Evolutionary conservation across 2,797 vertebrate genomes (phyloP).

Genomic region (Acipenser ruthenus): DNA sequence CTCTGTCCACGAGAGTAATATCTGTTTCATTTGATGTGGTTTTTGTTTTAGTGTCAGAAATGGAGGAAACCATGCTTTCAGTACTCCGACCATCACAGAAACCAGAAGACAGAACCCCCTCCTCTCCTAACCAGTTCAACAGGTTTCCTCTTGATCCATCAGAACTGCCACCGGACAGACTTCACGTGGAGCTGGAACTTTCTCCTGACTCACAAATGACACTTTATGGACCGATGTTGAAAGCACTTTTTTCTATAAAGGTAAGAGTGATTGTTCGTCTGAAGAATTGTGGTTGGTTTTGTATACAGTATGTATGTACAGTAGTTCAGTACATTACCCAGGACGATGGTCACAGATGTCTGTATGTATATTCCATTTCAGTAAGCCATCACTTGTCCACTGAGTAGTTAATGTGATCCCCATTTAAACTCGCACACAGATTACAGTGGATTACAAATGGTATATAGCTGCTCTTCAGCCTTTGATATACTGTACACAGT

Average conservation of each 20-base stretch:
- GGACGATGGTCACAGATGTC: too few species aligned
- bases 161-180: conserved; percentile 82
- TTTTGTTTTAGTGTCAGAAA: conserved; percentile 76
- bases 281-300: neutral
- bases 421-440: too few species aligned
- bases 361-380: too few species aligned
- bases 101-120: conserved; percentile 45
- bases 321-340: too few species aligned
- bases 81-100: conserved; percentile 62
- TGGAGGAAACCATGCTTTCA: conserved; percentile 84
- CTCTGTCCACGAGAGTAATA: neutral
- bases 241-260: conserved; percentile 87
- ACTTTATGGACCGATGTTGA: conserved; percentile 84
- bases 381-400: too few species aligned
- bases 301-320: neutral
- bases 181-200: conserved; percentile 92
- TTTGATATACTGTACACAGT: too few species aligned
- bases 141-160: conserved; percentile 73
- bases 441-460: too few species aligned
- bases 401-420: too few species aligned
- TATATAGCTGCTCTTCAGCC: too few species aligned
- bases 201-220: conserved; percentile 89
- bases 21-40: neutral
- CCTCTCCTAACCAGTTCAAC: conserved; percentile 56
- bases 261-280: conserved; percentile 40